Evolutionary conservation across 2,888 invertebrate species (phyloP), one percentile per base, ranked within the genome.

Genomic region (Parnassius orleans): DNA sequence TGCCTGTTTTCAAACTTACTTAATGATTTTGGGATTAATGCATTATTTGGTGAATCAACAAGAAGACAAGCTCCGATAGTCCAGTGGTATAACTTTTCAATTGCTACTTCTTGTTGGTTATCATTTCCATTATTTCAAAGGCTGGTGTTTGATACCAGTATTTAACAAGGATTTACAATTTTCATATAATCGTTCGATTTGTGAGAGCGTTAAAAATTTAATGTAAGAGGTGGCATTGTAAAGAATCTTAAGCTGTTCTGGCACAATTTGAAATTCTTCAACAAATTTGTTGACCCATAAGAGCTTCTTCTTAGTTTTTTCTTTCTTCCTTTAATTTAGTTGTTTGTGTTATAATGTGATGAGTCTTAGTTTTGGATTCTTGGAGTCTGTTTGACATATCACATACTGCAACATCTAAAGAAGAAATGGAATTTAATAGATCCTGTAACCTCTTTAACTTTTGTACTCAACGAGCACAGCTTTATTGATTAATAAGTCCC

Each of bases 51-150:
- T 10, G 91, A 85, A 81, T 99, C 99, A 63, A 97, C 94, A 78
- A 96, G 96, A 66, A 96, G 93, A 75, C 96, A 96, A 79, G 96
- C 95, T 84, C 95, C 95, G 81, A 98, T 98, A 7, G 98, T 96
- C 98, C 99, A 99, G 65, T 98, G 94, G 84, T 98, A 99, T n/a
- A 99, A 91, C 63, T 97, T 94, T 85, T 99, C 98, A 71, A 98
- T 94, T 3, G 98, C 98, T 42, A 96, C 95, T 92, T 99, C 94
- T 95, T 96, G 97, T 78, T 98, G 96, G 57, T 96, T 95, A 99
- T 98, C 69, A 97, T 96, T 81, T 99, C 98, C 98, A 99, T 98
- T 33, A 98, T 96, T 87, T 99, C 98, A 78, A 98, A 91, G 12
- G 98, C 98, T 53, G 97, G 95, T 3, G 96, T 96, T 84, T 97